A percentile compares a stretch with the other conserved stretches of the same genome.
phyloP scores from a whole-genome alignment of 2,113 vertebrate species.

The Panthera leo region DNA sequence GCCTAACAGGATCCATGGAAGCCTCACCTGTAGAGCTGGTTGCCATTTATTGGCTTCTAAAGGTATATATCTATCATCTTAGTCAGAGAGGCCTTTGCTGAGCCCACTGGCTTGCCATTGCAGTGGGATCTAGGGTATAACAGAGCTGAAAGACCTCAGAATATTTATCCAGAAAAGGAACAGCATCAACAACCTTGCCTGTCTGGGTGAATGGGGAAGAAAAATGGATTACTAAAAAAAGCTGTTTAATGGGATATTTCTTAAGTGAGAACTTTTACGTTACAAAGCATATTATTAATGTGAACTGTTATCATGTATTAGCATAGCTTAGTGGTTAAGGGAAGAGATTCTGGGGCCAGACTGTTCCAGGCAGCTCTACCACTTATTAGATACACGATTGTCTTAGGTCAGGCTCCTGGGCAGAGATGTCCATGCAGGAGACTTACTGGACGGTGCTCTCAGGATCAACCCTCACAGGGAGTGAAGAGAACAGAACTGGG shows the following conservation, averaged over 20 bases:
- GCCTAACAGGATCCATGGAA: not conserved
- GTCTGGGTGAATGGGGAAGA: not conserved
- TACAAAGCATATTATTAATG: not conserved
- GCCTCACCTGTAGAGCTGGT: not conserved
- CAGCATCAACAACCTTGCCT: not conserved
- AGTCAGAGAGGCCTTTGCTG: not conserved
- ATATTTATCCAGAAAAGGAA: conserved; percentile 10
- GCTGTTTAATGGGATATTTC: not conserved
- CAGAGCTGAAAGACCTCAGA: not conserved
- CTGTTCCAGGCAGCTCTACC: too few relatives aligned
- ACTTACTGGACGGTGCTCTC: too few relatives aligned
- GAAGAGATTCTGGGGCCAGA: not conserved
- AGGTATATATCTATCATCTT: not conserved
- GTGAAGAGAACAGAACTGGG: not conserved
- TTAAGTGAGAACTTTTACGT: not conserved
- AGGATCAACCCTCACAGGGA: not conserved
- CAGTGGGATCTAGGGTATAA: not conserved
- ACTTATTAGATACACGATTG: not conserved
- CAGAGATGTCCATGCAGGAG: not conserved
- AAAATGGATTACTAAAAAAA: not conserved
- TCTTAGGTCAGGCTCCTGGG: not conserved
- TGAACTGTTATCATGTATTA: not conserved
- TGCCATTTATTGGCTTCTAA: not conserved
- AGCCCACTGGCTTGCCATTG: not conserved
- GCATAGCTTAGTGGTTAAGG: not conserved